Evolutionary conservation across 2,888 invertebrate genomes (phyloP), one percentile per base, ranked within the genome.

Genomic region (Leptothorax acervorum): DNA sequence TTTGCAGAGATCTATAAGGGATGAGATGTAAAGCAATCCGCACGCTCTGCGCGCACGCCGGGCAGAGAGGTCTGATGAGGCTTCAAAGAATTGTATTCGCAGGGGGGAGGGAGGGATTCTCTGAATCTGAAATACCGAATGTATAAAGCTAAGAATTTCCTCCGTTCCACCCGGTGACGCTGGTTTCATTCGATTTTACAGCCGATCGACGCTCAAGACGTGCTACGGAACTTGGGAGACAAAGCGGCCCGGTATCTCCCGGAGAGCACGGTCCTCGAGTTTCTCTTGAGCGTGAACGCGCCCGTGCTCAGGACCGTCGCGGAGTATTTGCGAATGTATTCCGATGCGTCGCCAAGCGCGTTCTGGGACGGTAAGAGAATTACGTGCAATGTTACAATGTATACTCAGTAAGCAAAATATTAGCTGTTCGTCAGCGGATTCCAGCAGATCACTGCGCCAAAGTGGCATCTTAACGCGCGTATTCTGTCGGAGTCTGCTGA

Each of bases 211-310:
- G 82, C 83, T 48, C 71, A 82, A 5, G 83, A 90, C 23, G 79
- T 82, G 42, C 83, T 93, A 23, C 68, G 70, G 18, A 83, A 76
- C 28, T 68, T 92, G 35, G 82, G 79, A 28, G 83, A 89, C 48
- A 79, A 76, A 23, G 83, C 88, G 11, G 78, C 88, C 5, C 76
- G 87, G 18, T 85, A 86, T 75, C 88, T 93, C 28, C 93, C 93
- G 0, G 94, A 93, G 78, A 87, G 88, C 31, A 90, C 92, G 0
- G 55, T 91, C 4, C 53, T 94, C 18, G 92, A 93, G 65, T 93
- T 90, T 76, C 88, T 94, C 63, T 66, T 93, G 18, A 88, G 84
- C 3, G 71, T 76, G 11, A 70, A 88, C 5, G 87, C 82, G 11
- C 75, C 90, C 3, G 86, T 92, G 35, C 63, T 93, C 6, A n/a